Evolutionary conservation across 2,888 invertebrate species (phyloP).

Genomic region (Malacosoma neustria): DNA sequence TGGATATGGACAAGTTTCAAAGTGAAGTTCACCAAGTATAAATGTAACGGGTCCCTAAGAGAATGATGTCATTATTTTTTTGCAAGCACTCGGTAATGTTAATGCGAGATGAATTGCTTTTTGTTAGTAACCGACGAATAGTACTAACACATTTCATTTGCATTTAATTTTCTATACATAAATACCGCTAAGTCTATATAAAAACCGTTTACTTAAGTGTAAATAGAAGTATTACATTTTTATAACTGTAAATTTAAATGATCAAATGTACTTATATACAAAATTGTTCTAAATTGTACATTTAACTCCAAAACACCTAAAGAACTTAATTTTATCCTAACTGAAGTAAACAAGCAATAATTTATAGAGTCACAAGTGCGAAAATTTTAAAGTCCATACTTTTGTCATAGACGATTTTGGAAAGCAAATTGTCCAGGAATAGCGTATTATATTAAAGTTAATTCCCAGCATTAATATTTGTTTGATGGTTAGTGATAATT

Average conservation of each 20-base stretch:
- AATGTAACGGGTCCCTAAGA: background rate
- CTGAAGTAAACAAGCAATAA: background rate
- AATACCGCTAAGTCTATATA: constrained; percentile 1
- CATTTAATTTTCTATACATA: constrained; percentile 30
- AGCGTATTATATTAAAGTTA: no score
- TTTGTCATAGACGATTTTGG: background rate
- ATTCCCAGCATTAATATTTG: background rate
- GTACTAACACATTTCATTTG: constrained; percentile 42
- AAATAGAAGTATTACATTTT: constrained; percentile 8
- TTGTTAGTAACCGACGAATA: constrained; percentile 51
- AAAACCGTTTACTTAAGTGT: no score
- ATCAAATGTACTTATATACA: background rate
- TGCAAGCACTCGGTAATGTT: constrained; percentile 41
- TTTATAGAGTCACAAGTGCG: background rate
- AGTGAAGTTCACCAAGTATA: constrained; percentile 1
- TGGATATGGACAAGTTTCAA: no score
- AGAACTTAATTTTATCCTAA: background rate
- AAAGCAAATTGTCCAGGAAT: background rate
- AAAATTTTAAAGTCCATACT: background rate
- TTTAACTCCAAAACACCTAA: no score
- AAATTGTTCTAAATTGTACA: background rate
- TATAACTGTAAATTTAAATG: constrained; percentile 7
- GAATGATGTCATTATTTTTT: constrained; percentile 61
- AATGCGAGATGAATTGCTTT: constrained; percentile 56
- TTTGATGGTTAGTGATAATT: constrained; percentile 10